Evolutionary conservation across 2,888 invertebrate species (phyloP).

Genomic region (Odontocolon sp.): DNA sequence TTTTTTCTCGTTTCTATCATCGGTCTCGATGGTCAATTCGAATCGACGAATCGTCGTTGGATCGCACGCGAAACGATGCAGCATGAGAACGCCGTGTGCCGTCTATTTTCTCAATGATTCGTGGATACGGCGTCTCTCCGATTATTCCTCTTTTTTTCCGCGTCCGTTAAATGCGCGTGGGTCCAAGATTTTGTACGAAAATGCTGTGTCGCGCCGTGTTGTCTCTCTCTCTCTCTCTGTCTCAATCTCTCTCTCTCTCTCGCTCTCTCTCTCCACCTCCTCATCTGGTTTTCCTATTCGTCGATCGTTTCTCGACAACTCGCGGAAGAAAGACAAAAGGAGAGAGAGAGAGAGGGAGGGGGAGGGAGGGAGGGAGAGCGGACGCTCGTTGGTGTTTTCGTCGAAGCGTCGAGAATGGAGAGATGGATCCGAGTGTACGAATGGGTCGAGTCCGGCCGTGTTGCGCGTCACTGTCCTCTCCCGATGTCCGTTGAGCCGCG

Average conservation of each 20-base stretch:
- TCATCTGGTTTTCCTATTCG: constrained; percentile 60
- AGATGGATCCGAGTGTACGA: constrained; percentile 32
- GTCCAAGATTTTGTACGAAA: constrained; percentile 74
- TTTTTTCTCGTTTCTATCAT: too few relatives aligned
- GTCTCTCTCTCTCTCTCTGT: constrained; percentile 62
- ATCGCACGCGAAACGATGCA: too few relatives aligned
- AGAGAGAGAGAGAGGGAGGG: too few relatives aligned
- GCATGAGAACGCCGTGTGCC: too few relatives aligned
- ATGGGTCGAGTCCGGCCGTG: constrained; percentile 39
- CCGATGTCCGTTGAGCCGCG: too few relatives aligned
- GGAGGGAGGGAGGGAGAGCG: too few relatives aligned
- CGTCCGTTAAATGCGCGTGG: constrained; percentile 74
- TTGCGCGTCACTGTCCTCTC: too few relatives aligned
- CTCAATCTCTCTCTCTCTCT: constrained; percentile 14
- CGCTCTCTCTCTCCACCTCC: constrained; percentile 19
- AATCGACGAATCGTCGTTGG: too few relatives aligned
- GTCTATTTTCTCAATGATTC: too few relatives aligned
- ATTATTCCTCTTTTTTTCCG: constrained; percentile 17
- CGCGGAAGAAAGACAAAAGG: constrained; percentile 75
- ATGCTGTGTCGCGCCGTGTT: constrained; percentile 77
- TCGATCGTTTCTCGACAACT: constrained; percentile 58
- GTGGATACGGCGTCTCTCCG: neutral
- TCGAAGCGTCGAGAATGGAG: constrained; percentile 25
- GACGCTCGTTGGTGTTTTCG: too few relatives aligned
- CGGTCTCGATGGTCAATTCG: too few relatives aligned